Evolutionary conservation across 1,140 invertebrate species (phyloP).

Genomic region (Trichonephila clavata): DNA sequence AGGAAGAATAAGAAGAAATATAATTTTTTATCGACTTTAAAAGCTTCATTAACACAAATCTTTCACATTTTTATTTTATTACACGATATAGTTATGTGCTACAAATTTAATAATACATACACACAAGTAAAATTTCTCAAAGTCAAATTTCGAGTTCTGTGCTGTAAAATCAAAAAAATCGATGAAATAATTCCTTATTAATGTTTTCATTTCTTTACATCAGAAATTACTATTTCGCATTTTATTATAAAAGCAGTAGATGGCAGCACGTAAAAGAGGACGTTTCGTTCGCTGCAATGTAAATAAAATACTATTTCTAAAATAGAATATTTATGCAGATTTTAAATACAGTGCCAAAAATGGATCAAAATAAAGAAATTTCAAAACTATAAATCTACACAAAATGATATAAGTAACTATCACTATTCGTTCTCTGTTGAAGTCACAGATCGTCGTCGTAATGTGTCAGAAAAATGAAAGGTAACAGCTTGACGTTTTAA

Average conservation of each 20-base stretch:
- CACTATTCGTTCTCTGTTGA: not conserved
- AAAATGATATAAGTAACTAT: not conserved
- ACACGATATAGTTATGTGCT: too few relatives aligned
- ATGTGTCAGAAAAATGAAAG: slow-evolving; percentile 49
- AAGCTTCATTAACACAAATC: too few relatives aligned
- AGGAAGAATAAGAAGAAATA: too few relatives aligned
- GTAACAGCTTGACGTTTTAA: slow-evolving; percentile 54
- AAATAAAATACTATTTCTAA: slow-evolving; percentile 30
- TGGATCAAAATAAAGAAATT: slow-evolving; percentile 7
- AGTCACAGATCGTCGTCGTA: not conserved
- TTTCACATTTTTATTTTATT: too few relatives aligned
- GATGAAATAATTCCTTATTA: too few relatives aligned
- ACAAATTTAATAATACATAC: too few relatives aligned
- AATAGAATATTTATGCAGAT: slow-evolving; percentile 24
- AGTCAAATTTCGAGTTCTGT: too few relatives aligned
- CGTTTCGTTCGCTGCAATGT: not conserved
- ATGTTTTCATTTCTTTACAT: too few relatives aligned
- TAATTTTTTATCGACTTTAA: too few relatives aligned
- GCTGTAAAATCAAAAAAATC: too few relatives aligned
- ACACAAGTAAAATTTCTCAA: too few relatives aligned
- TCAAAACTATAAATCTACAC: not conserved
- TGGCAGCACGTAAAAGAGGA: slow-evolving; percentile 16
- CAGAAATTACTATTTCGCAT: not conserved
- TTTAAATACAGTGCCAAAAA: slow-evolving; percentile 18
- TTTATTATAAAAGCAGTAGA: not conserved